A percentile compares a stretch with the other conserved stretches of the same genome.
Evolutionary conservation across 2,888 invertebrate species (phyloP).

Genomic region (Scrobipalpa costella): DNA sequence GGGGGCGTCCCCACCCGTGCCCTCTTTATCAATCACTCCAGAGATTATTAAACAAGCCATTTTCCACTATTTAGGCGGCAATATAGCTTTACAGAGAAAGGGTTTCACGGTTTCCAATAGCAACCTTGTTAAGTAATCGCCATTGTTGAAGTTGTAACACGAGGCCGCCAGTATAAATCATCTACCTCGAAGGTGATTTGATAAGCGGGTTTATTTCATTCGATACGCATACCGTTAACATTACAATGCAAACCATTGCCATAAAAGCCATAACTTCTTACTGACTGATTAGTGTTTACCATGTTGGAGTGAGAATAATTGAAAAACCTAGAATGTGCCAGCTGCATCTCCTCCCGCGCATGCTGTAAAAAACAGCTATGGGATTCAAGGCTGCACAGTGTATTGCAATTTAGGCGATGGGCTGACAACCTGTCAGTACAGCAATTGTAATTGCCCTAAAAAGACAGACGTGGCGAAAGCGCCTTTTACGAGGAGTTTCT

Average conservation of each 20-base stretch:
- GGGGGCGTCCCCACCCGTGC: slow-evolving; percentile 33
- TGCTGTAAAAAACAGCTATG: too few relatives aligned
- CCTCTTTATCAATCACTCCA: slow-evolving; percentile 62
- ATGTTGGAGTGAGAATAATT: too few relatives aligned
- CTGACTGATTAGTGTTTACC: too few relatives aligned
- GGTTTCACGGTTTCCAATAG: slow-evolving; percentile 15
- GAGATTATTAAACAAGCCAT: slow-evolving; percentile 50
- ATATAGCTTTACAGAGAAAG: not conserved
- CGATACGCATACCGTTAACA: not conserved
- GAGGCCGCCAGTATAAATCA: slow-evolving; percentile 16
- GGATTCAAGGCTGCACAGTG: too few relatives aligned
- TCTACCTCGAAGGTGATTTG: slow-evolving; percentile 16
- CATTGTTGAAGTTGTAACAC: slow-evolving; percentile 9
- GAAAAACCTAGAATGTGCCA: too few relatives aligned
- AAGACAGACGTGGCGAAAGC: too few relatives aligned
- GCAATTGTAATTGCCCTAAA: too few relatives aligned
- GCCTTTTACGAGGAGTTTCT: too few relatives aligned
- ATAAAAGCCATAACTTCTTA: too few relatives aligned
- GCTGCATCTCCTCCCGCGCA: too few relatives aligned
- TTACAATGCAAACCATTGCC: not conserved
- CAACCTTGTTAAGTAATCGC: slow-evolving; percentile 14
- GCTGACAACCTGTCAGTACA: too few relatives aligned
- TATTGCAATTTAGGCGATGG: too few relatives aligned
- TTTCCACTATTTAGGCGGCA: slow-evolving; percentile 33
- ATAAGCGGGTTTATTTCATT: slow-evolving; percentile 9